phyloP scores from a whole-genome alignment of 2,797 vertebrate genomes.

The Scomberomorus guttatus region DNA sequence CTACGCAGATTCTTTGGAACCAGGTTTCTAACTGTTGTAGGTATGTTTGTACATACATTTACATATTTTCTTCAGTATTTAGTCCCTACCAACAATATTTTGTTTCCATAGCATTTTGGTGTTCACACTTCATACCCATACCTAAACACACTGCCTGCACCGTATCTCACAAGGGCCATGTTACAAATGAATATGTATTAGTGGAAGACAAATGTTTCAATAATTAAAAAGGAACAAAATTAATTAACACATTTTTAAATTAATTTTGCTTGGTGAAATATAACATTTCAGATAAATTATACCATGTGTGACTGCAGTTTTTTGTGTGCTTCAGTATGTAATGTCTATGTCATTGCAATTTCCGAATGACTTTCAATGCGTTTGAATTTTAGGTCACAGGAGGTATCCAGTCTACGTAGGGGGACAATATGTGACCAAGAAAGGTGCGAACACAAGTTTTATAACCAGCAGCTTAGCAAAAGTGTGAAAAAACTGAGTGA shows the following conservation, averaged over 20 bases:
- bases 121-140: too few species aligned
- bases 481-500: not conserved
- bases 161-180: too few species aligned
- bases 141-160: too few species aligned
- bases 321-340: too few species aligned
- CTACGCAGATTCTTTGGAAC: not conserved
- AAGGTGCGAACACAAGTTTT: not conserved
- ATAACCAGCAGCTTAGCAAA: not conserved
- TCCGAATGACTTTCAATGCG: too few species aligned
- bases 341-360: too few species aligned
- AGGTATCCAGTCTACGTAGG: too few species aligned
- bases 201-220: too few species aligned
- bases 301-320: too few species aligned
- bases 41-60: too few species aligned
- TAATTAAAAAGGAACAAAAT: not conserved
- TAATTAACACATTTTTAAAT: not conserved
- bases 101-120: not conserved
- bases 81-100: not conserved
- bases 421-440: not conserved
- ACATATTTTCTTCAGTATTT: not conserved
- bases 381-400: not conserved
- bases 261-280: too few species aligned
- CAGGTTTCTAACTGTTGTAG: not conserved
- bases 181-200: too few species aligned
- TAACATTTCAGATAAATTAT: not conserved